Base-by-base conservation (phyloP, 2,797 vertebrate genomes). In the Takifugu ocellatus region DNA sequence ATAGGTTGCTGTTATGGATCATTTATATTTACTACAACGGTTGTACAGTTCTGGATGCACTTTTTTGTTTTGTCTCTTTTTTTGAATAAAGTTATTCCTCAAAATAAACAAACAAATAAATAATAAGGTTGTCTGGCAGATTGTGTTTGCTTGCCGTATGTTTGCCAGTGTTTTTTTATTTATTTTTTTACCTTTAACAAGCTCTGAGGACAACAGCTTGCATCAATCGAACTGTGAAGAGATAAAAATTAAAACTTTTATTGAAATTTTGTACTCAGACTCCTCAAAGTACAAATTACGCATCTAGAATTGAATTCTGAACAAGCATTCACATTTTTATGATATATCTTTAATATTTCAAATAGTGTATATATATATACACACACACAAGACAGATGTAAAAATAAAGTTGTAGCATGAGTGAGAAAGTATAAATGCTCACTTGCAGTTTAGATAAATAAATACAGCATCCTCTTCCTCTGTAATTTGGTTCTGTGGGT, bases 1-100 rank as follows among this genome's bases (percentile, higher is more conserved):
- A 83, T 73, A 70, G 69, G 70, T 84, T 61, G 63, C 60, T 74
- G 43, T 75, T 68, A 68, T 75, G 45, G 58, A 65, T 82, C 24
- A 78, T 87, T 86, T 85, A 71, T 84, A 77, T 84, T 81, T 56
- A 68, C 72, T 84, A 72, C 75, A 70, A 84, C 55, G 70, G 78
- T 83, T 88, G 73, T 84, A 82, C 68, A 78, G 77, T 72, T 74
- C 70, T 79, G 62, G 58, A 61, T 76, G 59, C 33, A 33, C 11
- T 33, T 33, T 7, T 33, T 33, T 33, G 33, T 33, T 33, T 33
- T 33, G 77, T 56, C 61, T 64, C 26, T 53, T 36, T 77, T 87
- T 89, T 88, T 74, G 62, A 88, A 85, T 89, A 86, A 88, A 88
- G 51, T 33, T 6, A 25, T 70, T 68, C 69, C 68, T 50, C 68